Base-by-base conservation (phyloP, 1,140 invertebrate species). In the Diabrotica virgifera region DNA sequence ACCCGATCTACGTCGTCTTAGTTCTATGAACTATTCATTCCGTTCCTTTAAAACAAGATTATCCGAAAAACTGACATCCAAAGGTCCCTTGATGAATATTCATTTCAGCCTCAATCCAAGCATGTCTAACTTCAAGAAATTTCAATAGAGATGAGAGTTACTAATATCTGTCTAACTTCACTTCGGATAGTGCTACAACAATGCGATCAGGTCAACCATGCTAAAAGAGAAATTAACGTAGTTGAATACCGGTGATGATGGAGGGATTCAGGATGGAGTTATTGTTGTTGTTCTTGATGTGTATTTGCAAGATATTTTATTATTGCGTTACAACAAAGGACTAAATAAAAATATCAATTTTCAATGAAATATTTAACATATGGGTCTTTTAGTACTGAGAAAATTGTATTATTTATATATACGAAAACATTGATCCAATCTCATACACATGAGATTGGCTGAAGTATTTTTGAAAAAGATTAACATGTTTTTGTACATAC, bases 11-110 rank as follows among this genome's bases (percentile, higher is more conserved):
- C 24, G 24, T 24, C 24, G 24, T 24, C 5, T 8, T 46, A 46
- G 40, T 46, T 46, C 40, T 3, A 46, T 8, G 40, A 46, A 46
- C n/a, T 46, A 8, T n/a, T 8, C 40, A 46, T n/a, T 46, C 40
- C 8, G 40, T 46, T 46, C 40, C 40, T 46, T 46, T 46, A 46
- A 46, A 46, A 46, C 40, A 8, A 24, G 24, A 46, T 46, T 46
- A 46, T 46, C 40, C 40, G 40, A 46, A 46, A 46, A 46, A 46
- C 40, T 46, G 8, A 46, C 40, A 46, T 46, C 40, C n/a, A 46
- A 46, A 46, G 40, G 40, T 10, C 40, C 40, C 40, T 46, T 46
- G 40, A 46, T 46, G 40, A 46, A 46, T 46, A 46, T 46, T 46
- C 40, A 46, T 46, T n/a, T 46, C 8, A 46, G 40, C 40, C 8